A percentile compares a stretch with the other conserved stretches of the same genome.
Evolutionary conservation across 2,113 vertebrate species (phyloP).

Genomic region (Silurus glanis): DNA sequence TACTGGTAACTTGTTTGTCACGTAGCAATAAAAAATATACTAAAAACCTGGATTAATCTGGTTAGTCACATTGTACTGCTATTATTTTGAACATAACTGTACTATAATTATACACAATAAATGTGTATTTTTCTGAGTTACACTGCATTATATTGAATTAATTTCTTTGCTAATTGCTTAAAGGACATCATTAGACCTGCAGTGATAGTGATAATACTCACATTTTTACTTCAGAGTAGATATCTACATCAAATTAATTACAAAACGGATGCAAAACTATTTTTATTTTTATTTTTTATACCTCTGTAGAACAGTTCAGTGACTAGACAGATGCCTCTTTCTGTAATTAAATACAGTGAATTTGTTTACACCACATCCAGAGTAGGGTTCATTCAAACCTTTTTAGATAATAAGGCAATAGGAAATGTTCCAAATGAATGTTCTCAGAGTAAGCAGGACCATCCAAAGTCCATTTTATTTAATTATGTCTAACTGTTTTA

Average conservation of each 20-base stretch:
- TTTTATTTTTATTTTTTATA: background rate
- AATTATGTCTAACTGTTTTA: background rate
- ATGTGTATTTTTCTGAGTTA: background rate
- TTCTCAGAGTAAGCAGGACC: background rate
- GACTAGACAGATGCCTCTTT: background rate
- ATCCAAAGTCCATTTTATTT: background rate
- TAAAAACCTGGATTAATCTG: too few species aligned
- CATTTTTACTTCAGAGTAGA: background rate
- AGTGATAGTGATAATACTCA: background rate
- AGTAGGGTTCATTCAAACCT: background rate
- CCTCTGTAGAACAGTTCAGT: background rate
- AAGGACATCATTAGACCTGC: background rate
- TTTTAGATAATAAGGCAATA: background rate
- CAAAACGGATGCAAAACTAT: background rate
- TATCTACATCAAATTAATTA: background rate
- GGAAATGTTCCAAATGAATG: background rate
- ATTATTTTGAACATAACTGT: too few species aligned
- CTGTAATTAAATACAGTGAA: background rate
- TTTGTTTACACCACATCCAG: background rate
- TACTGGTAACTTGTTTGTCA: too few species aligned
- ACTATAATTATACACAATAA: background rate
- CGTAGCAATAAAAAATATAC: too few species aligned
- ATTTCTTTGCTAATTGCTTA: background rate
- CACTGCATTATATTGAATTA: background rate
- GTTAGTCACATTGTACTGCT: too few species aligned